Conservation (phyloP, 1,140 invertebrate genomes). For the Drosophila sp. region DNA sequence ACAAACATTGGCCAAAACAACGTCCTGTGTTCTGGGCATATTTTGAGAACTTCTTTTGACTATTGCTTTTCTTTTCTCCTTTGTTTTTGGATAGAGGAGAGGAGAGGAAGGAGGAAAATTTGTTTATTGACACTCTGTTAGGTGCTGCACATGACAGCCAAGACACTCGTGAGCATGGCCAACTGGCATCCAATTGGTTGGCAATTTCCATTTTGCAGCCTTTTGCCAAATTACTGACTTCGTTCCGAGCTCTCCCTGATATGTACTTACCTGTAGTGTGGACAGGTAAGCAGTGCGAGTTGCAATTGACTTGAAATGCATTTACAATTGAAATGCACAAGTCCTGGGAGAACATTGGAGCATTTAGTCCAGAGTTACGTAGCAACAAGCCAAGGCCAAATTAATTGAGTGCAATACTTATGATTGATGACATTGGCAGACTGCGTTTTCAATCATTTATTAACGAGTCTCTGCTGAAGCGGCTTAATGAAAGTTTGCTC, state of each 20-base stretch:
- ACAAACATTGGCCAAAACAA: slow-evolving; percentile 21
- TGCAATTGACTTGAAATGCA: slow-evolving; percentile 71
- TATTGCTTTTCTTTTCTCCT: slow-evolving; percentile 14
- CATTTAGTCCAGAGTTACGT: slow-evolving; percentile 26
- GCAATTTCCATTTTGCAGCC: slow-evolving; percentile 39
- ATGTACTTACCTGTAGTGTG: background rate
- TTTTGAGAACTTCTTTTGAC: slow-evolving; percentile 14
- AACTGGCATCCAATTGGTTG: slow-evolving; percentile 15
- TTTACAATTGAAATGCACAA: slow-evolving; percentile 60
- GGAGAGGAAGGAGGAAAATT: no score
- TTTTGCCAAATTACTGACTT: slow-evolving; percentile 60
- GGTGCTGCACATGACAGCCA: slow-evolving; percentile 72
- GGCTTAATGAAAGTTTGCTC: slow-evolving; percentile 73
- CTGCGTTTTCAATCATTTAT: slow-evolving; percentile 74
- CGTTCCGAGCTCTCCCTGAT: background rate
- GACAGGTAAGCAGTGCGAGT: background rate
- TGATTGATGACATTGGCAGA: slow-evolving; percentile 75
- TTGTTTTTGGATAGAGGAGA: slow-evolving; percentile 41
- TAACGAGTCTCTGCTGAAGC: slow-evolving; percentile 71
- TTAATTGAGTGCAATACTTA: slow-evolving; percentile 78
- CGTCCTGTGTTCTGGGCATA: slow-evolving; percentile 13
- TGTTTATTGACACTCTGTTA: slow-evolving; percentile 79
- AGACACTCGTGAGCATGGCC: slow-evolving; percentile 42
- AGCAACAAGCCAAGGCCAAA: slow-evolving; percentile 49
- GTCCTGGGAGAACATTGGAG: background rate